Evolutionary conservation across 1,140 invertebrate genomes (phyloP).

Genomic region (Bombus breviceps): DNA sequence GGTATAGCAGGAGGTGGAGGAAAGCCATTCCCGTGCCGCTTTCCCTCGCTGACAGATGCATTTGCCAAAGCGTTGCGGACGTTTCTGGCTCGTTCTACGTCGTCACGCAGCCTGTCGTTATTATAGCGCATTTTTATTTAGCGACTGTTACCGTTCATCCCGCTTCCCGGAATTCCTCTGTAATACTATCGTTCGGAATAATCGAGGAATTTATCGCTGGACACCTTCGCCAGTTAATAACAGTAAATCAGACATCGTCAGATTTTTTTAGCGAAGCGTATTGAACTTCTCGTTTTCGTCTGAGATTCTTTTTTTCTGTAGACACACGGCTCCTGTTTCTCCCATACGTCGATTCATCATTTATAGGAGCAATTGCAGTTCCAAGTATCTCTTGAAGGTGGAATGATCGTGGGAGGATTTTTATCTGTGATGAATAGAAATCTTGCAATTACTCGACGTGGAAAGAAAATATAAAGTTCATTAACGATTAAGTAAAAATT

Average conservation of each 20-base stretch:
- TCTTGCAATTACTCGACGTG: no score
- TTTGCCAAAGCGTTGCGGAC: slow-evolving; percentile 75
- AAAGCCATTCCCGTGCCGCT: slow-evolving; percentile 75
- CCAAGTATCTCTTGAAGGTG: neutral
- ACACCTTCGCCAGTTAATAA: neutral
- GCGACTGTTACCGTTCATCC: slow-evolving; percentile 37
- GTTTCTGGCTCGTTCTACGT: slow-evolving; percentile 69
- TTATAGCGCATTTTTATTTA: slow-evolving; percentile 73
- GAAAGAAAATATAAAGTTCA: no score
- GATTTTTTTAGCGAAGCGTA: neutral
- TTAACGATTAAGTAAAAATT: no score
- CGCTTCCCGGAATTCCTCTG: slow-evolving; percentile 21
- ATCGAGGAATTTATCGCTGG: slow-evolving; percentile 38
- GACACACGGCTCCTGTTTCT: neutral
- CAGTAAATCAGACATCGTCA: slow-evolving; percentile 1
- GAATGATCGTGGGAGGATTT: neutral
- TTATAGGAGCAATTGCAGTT: neutral
- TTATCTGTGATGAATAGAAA: neutral
- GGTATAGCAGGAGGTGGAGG: slow-evolving; percentile 56
- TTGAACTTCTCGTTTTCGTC: neutral
- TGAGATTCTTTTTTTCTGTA: neutral
- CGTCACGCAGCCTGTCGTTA: slow-evolving; percentile 68
- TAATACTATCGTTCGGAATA: slow-evolving; percentile 45
- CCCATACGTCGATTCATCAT: neutral
- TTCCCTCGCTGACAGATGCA: slow-evolving; percentile 78